Evolutionary conservation across 92 coral and sea anemone genomes (phyloP).

Genomic region (Phymanthus crucifer): DNA sequence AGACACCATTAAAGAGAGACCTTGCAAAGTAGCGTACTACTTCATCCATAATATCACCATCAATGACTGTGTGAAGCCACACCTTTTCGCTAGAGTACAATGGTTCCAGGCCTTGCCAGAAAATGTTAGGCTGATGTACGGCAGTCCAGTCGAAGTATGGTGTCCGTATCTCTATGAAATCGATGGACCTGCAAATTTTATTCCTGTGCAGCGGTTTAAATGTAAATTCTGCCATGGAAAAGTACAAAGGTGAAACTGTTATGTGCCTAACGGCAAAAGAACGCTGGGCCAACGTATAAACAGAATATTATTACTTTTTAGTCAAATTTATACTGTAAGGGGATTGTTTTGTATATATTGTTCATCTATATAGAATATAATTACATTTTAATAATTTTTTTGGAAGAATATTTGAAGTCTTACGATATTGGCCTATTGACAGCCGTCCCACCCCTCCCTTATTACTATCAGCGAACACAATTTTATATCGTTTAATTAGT

Average conservation of each 20-base stretch:
- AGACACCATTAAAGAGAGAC: neutral
- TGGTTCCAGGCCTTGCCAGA: conserved; percentile 5
- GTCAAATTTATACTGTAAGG: no score
- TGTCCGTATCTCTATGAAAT: conserved; percentile 8
- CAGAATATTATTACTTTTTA: neutral
- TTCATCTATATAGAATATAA: no score
- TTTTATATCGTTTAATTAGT: no score
- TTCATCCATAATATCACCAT: neutral
- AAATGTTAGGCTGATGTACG: neutral
- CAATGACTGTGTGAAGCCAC: neutral
- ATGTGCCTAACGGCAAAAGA: conserved; percentile 10
- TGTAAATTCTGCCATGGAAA: conserved; percentile 9
- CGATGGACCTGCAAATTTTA: conserved; percentile 18
- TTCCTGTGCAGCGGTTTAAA: conserved; percentile 5
- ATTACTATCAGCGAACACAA: no score
- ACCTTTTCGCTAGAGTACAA: neutral
- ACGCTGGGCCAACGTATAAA: conserved; percentile 4
- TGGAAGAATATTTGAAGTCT: no score
- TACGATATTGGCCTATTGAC: no score
- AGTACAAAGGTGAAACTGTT: conserved; percentile 1
- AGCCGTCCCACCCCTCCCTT: no score
- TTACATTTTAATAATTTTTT: no score
- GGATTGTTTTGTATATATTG: no score
- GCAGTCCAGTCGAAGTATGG: conserved; percentile 10
- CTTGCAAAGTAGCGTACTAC: conserved; percentile 9